A percentile compares a stretch with the other conserved stretches of the same genome.
phyloP scores from a whole-genome alignment of 2,888 invertebrate genomes.

The Cordilura impudica region DNA sequence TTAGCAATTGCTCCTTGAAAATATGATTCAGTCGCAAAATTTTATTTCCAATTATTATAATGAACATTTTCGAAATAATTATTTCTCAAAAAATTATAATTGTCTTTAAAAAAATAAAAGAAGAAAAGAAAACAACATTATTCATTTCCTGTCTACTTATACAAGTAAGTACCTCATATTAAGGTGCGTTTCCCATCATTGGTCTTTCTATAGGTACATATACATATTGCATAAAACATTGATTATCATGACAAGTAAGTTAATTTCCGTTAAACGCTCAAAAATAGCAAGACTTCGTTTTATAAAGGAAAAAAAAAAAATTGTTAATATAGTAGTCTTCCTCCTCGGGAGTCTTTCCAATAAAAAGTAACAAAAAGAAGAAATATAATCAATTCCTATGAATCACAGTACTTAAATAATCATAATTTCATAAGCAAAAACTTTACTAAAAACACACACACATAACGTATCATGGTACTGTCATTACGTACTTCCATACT shows the following conservation, averaged over 20 bases:
- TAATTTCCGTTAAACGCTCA: conserved; percentile 52
- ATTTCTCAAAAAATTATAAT: too few relatives aligned
- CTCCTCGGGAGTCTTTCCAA: neutral
- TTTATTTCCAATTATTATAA: too few relatives aligned
- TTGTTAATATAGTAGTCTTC: neutral
- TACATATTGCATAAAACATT: conserved; percentile 16
- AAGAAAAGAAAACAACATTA: too few relatives aligned
- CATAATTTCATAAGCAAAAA: conserved; percentile 4
- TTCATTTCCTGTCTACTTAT: neutral
- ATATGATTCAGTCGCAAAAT: too few relatives aligned
- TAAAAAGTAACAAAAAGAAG: too few relatives aligned
- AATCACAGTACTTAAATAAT: conserved; percentile 36
- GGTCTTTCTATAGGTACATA: conserved; percentile 37
- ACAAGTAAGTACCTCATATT: neutral
- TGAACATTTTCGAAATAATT: too few relatives aligned
- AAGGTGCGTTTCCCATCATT: neutral
- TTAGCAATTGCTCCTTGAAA: too few relatives aligned
- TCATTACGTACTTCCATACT: neutral
- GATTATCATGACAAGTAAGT: conserved; percentile 56
- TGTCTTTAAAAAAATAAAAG: too few relatives aligned
- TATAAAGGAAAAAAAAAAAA: too few relatives aligned
- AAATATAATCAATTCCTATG: conserved; percentile 48
- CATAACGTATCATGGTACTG: neutral
- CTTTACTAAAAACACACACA: neutral
- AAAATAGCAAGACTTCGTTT: neutral